Percentiles rank a stretch among this genome's conserved stretches.
Evolutionary conservation across 2,888 invertebrate species (phyloP).

Genomic region (Lasioglossum pauxillum): DNA sequence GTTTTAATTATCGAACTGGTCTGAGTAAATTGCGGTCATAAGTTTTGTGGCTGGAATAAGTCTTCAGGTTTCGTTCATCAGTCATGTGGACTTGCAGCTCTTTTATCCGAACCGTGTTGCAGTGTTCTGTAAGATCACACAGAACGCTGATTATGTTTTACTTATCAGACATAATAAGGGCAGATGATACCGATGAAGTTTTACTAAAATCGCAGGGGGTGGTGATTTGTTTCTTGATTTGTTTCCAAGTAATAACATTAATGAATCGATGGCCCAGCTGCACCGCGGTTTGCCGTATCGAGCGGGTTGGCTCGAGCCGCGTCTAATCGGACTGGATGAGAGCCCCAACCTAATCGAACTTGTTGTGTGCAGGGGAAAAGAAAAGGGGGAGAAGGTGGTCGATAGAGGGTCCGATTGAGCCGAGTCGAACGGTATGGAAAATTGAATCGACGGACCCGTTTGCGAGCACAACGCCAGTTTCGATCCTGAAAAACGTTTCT

Average conservation of each 20-base stretch:
- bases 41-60: too few relatives aligned
- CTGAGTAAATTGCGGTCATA: too few relatives aligned
- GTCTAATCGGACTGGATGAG: slow-evolving; percentile 10
- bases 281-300: neutral
- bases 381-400: neutral
- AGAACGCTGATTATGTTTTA: too few relatives aligned
- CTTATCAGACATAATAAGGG: too few relatives aligned
- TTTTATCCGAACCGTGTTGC: too few relatives aligned
- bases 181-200: neutral
- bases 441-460: neutral
- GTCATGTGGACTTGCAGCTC: too few relatives aligned
- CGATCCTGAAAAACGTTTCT: neutral
- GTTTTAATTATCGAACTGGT: too few relatives aligned
- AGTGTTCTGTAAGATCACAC: too few relatives aligned
- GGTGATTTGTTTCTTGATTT: neutral
- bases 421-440: neutral
- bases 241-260: slow-evolving; percentile 1
- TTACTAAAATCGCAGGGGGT: neutral
- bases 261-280: slow-evolving; percentile 1
- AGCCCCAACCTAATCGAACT: slow-evolving; percentile 16
- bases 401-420: neutral
- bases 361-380: slow-evolving; percentile 13
- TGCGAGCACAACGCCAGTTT: neutral
- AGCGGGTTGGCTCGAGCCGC: slow-evolving; percentile 1
- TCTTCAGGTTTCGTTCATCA: too few relatives aligned